phyloP scores from a whole-genome alignment of 2,113 vertebrate genomes.

The Thalassarche chlororhynchos region DNA sequence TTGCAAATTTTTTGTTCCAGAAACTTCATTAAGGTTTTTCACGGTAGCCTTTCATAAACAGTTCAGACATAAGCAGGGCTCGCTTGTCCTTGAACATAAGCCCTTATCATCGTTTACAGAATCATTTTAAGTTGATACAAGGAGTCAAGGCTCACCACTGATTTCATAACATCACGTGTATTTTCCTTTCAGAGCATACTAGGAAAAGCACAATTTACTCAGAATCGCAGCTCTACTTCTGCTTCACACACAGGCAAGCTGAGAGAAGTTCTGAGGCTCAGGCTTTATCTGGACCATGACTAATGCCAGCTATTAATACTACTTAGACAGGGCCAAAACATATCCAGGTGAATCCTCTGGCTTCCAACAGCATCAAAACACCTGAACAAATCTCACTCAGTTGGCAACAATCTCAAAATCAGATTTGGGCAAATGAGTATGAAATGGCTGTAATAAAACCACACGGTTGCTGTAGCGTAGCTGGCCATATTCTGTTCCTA shows the following conservation, averaged over 20 bases:
- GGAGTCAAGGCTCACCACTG: neutral
- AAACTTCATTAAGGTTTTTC: neutral
- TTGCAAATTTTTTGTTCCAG: neutral
- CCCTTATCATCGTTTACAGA: neutral
- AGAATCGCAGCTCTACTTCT: neutral
- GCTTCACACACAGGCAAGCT: neutral
- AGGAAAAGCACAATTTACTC: neutral
- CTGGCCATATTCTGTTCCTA: no score
- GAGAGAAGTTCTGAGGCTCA: neutral
- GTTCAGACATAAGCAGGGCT: neutral
- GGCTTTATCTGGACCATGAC: neutral
- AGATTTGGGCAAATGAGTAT: neutral
- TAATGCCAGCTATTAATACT: neutral
- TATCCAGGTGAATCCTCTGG: neutral
- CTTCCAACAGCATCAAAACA: neutral
- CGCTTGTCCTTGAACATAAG: neutral
- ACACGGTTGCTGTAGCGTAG: fast-evolving
- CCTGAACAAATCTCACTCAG: neutral
- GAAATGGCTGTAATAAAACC: neutral
- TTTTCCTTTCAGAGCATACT: neutral
- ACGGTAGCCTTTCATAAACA: neutral
- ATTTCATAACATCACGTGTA: fast-evolving
- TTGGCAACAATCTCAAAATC: neutral
- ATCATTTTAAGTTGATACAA: no score
- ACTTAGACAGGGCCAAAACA: neutral